A percentile compares a stretch with the other conserved stretches of the same genome.
These are phyloP conservation scores for Dipodomys ordii DNA, from an alignment of 2,113 vertebrate species.

Conservation along the genomic window DNA sequence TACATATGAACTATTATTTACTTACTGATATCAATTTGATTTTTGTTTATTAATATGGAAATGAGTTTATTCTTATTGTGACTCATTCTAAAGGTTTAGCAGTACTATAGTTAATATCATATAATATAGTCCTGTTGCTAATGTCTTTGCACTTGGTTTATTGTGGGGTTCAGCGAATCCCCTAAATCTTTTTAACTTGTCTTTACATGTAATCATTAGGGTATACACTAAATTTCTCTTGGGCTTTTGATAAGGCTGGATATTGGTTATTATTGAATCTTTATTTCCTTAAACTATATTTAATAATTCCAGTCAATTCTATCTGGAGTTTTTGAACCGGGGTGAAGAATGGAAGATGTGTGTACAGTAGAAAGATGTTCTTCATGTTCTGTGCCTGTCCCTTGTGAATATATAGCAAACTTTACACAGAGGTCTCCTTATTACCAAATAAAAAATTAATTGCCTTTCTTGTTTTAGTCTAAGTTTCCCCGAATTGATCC, in stretches of 20 bases:
- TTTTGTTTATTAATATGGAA: background rate
- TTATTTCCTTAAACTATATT: slow-evolving; percentile 77
- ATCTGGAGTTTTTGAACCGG: slow-evolving; percentile 82
- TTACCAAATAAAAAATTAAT: slow-evolving; percentile 86
- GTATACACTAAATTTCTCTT: background rate
- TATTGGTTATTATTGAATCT: slow-evolving; percentile 83
- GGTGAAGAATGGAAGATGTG: background rate
- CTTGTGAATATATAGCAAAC: slow-evolving; percentile 83
- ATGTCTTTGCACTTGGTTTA: slow-evolving; percentile 18
- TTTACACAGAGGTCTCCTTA: slow-evolving; percentile 89
- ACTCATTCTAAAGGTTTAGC: background rate
- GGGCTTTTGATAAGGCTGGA: slow-evolving; percentile 64
- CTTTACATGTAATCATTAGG: background rate
- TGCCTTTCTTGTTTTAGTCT: slow-evolving; percentile 86
- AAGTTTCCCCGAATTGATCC: slow-evolving; percentile 83
- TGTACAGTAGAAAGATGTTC: slow-evolving; percentile 84
- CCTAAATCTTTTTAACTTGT: background rate
- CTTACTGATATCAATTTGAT: background rate
- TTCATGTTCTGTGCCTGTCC: slow-evolving; percentile 83
- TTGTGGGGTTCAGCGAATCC: background rate
- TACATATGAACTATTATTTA: background rate
- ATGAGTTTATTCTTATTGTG: background rate
- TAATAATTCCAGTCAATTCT: slow-evolving; percentile 76
- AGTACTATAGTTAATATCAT: background rate
- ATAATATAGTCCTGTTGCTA: background rate